A percentile compares a stretch with the other conserved stretches of the same genome.
Evolutionary conservation across 2,888 invertebrate species (phyloP).

Genomic region (Oeneis ivallda): DNA sequence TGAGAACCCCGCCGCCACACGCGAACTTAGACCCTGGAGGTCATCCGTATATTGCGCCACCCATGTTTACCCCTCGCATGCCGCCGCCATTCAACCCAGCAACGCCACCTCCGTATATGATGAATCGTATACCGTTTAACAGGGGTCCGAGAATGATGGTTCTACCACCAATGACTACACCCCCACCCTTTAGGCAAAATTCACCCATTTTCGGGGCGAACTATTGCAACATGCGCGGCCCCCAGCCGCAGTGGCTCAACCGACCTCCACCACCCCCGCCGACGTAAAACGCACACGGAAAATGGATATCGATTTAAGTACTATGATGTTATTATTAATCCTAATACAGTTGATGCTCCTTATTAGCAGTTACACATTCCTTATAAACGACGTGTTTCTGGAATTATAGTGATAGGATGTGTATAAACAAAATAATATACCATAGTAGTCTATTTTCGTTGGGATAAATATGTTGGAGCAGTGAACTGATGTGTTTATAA

Average conservation of each 20-base stretch:
- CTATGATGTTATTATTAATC: conserved; percentile 10
- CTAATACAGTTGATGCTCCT: conserved; percentile 2
- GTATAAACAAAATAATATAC: too few species aligned
- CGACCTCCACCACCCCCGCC: conserved; percentile 71
- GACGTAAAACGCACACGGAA: conserved; percentile 51
- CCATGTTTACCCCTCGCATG: conserved; percentile 41
- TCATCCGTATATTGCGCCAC: conserved; percentile 45
- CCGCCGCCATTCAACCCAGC: conserved; percentile 53
- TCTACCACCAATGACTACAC: conserved; percentile 44
- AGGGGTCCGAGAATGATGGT: conserved; percentile 52
- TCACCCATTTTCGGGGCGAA: conserved; percentile 56
- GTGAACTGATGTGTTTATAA: too few species aligned
- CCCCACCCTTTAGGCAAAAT: conserved; percentile 51
- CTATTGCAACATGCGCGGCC: conserved; percentile 52
- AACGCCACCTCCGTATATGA: conserved; percentile 46
- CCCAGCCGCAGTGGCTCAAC: conserved; percentile 61
- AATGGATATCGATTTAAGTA: conserved; percentile 9
- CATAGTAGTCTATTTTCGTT: too few species aligned
- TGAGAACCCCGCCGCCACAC: conserved; percentile 56
- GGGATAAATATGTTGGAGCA: too few species aligned
- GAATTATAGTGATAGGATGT: too few species aligned
- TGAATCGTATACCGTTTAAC: conserved; percentile 54
- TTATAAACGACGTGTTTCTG: background rate
- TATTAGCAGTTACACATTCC: background rate
- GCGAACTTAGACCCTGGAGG: conserved; percentile 41